phyloP scores from a whole-genome alignment of 30 jellyfish, hydroid and myxozoan species.

The Hydra vulgaris region DNA sequence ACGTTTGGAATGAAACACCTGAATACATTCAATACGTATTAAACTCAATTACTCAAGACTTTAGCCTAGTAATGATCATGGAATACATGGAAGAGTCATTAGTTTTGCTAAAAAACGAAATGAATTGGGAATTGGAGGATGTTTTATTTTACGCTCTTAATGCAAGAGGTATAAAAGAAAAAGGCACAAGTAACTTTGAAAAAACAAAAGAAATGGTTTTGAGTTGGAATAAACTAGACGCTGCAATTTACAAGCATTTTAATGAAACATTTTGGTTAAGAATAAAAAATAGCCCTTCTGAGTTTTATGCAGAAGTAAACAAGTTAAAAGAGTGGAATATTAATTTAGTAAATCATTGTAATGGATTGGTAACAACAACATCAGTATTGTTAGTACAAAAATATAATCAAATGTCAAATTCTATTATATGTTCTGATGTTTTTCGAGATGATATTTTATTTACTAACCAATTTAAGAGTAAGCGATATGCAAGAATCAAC shows the following conservation, averaged over 20 bases:
- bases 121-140: conserved; percentile 30
- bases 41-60: conserved; percentile 9
- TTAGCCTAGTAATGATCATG: conserved; percentile 20
- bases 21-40: conserved; percentile 1
- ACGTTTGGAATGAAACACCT: conserved; percentile 11
- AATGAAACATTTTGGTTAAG: conserved; percentile 23
- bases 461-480: no score
- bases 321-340: not conserved
- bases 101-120: conserved; percentile 15
- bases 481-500: no score
- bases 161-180: conserved; percentile 2
- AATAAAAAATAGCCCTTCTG: conserved; percentile 8
- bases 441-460: no score
- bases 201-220: not conserved
- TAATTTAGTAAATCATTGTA: not conserved
- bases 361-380: no score
- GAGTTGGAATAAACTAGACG: conserved; percentile 23
- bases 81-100: conserved; percentile 35
- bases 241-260: not conserved
- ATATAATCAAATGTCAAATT: no score
- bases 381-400: no score
- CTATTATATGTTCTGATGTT: no score
- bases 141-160: conserved; percentile 16
- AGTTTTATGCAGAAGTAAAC: conserved; percentile 14
- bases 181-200: not conserved